A percentile compares a stretch with the other conserved stretches of the same genome.
Conservation (phyloP, 2,888 invertebrate genomes). For the Leucophenga montana region DNA sequence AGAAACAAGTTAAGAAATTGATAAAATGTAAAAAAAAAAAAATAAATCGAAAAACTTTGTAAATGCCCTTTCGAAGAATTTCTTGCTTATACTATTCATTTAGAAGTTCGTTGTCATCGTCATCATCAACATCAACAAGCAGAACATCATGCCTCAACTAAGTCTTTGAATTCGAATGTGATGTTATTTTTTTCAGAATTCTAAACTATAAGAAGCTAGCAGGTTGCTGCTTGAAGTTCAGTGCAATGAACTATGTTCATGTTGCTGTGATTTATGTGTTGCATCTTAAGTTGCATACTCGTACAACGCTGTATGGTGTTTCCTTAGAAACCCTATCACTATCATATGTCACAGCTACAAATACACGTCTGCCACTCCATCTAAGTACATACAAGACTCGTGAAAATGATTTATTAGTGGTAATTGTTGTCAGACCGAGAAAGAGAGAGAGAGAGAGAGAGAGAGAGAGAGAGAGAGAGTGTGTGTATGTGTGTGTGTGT, state of each 20-base stretch:
- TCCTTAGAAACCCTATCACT: not conserved
- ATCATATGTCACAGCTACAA: conserved; percentile 51
- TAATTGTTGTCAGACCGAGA: conserved; percentile 66
- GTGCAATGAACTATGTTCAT: conserved; percentile 58
- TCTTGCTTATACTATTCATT: conserved; percentile 49
- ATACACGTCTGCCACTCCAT: conserved; percentile 31
- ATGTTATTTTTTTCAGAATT: not conserved
- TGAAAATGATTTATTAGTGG: conserved; percentile 68
- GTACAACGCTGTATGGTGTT: not conserved
- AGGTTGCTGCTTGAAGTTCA: conserved; percentile 46
- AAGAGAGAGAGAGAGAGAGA: no score
- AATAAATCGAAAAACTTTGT: conserved; percentile 19
- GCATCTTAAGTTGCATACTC: conserved; percentile 57
- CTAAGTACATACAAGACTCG: conserved; percentile 32
- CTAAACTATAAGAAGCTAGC: conserved; percentile 6
- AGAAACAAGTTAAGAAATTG: not conserved
- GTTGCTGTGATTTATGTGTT: conserved; percentile 64
- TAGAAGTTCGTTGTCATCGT: conserved; percentile 15
- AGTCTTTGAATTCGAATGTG: not conserved
- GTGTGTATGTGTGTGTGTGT: no score
- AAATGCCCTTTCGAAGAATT: conserved; percentile 62
- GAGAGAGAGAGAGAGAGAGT: no score
- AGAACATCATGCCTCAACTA: not conserved
- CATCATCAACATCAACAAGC: not conserved
- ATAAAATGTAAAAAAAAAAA: not conserved